phyloP scores from a whole-genome alignment of 2,113 vertebrate genomes.

The Panthera uncia region DNA sequence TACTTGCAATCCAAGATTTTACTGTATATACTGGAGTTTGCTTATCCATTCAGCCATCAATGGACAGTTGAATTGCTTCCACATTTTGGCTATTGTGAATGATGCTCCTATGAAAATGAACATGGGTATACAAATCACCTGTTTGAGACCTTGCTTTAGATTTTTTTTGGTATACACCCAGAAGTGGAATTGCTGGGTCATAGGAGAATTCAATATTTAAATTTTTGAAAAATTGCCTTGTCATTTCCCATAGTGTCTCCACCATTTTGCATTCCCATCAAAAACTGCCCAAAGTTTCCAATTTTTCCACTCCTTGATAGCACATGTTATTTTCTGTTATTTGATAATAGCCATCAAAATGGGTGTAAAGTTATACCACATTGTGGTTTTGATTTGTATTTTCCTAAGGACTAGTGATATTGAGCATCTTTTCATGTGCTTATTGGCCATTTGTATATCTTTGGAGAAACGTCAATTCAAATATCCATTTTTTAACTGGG shows the following conservation, averaged over 20 bases:
- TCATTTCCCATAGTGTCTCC: background rate
- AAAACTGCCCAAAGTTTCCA: background rate
- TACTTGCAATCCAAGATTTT: too few relatives aligned
- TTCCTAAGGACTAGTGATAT: background rate
- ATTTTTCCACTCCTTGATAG: background rate
- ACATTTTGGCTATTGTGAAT: background rate
- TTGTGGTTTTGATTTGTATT: background rate
- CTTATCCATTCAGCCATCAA: background rate
- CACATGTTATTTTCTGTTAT: background rate
- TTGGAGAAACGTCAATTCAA: background rate
- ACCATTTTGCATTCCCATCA: background rate
- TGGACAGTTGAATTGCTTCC: background rate
- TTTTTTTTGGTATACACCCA: background rate
- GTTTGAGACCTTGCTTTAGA: background rate
- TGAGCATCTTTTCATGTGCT: background rate
- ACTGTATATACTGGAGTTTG: background rate
- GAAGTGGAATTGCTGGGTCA: background rate
- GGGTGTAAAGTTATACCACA: background rate
- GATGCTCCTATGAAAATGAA: background rate
- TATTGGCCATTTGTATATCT: background rate
- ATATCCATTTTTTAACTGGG: background rate
- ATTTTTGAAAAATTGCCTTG: background rate
- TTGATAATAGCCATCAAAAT: background rate
- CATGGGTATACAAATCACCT: background rate
- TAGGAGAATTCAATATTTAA: background rate